phyloP scores from a whole-genome alignment of 2,888 invertebrate species.

The Lithophane semibrunnea region DNA sequence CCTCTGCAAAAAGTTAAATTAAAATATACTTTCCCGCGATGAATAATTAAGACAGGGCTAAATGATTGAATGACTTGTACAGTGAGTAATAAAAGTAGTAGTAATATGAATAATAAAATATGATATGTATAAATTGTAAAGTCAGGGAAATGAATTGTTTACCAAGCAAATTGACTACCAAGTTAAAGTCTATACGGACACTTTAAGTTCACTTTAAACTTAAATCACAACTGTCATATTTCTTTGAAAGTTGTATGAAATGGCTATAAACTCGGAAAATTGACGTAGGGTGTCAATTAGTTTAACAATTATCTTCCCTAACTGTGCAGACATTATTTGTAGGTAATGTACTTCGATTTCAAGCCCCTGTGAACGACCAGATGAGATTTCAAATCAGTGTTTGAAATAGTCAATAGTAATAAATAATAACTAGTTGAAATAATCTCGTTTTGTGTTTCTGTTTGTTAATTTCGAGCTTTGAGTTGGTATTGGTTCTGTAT shows the following conservation, averaged over 20 bases:
- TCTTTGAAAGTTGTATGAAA: not conserved
- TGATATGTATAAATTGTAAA: not conserved
- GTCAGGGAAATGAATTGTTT: not conserved
- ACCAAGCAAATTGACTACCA: not conserved
- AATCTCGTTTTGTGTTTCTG: not conserved
- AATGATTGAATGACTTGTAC: constrained; percentile 6
- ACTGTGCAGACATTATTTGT: not conserved
- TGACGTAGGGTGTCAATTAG: not conserved
- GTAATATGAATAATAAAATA: not conserved
- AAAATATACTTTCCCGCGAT: constrained; percentile 20
- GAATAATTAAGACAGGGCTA: constrained; percentile 32
- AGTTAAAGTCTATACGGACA: not conserved
- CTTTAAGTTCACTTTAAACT: no score
- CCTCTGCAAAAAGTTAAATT: constrained; percentile 38
- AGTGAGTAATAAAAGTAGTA: not conserved
- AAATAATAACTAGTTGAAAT: constrained; percentile 29
- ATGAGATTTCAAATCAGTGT: constrained; percentile 15
- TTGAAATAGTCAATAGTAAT: constrained; percentile 7
- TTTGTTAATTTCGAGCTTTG: constrained; percentile 15
- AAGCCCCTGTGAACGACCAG: not conserved
- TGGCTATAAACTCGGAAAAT: not conserved
- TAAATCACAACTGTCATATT: not conserved
- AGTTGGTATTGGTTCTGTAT: constrained; percentile 4
- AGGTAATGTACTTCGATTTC: not conserved
- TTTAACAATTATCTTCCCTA: not conserved